Conservation (phyloP, 2,888 invertebrate species). For the Drosophila mercatorum region DNA sequence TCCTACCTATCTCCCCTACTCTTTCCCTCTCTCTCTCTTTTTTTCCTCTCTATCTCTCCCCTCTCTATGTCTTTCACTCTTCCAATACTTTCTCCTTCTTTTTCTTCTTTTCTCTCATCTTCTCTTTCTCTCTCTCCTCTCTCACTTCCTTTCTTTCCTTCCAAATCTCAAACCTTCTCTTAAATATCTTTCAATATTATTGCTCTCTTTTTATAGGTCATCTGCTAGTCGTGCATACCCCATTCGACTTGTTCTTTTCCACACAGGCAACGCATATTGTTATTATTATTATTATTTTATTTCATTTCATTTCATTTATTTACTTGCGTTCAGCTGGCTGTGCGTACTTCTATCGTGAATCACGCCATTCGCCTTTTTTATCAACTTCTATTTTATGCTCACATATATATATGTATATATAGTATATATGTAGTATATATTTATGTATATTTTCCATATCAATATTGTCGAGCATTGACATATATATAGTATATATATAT, state of each 20-base stretch:
- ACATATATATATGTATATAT: neutral
- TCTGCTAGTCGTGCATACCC: neutral
- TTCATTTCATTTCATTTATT: too few species aligned
- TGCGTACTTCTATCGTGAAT: conserved; percentile 56
- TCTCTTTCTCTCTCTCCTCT: too few species aligned
- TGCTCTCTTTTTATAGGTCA: neutral
- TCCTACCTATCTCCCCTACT: neutral
- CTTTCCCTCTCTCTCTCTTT: too few species aligned
- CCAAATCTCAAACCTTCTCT: neutral
- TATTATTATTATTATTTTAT: conserved; percentile 11
- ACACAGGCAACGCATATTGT: conserved; percentile 39
- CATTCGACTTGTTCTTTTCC: neutral
- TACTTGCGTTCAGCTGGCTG: conserved; percentile 1
- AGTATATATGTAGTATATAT: neutral
- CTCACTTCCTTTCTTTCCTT: neutral
- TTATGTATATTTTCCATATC: conserved; percentile 28
- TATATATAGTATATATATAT: conserved; percentile 30
- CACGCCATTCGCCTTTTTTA: conserved; percentile 69
- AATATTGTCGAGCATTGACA: conserved; percentile 53
- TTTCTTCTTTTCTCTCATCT: neutral
- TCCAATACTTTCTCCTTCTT: neutral
- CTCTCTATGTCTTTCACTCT: neutral
- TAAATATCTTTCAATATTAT: too few species aligned
- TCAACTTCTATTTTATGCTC: conserved; percentile 53
- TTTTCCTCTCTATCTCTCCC: too few species aligned